These are phyloP conservation scores for Cantharis rufa DNA, from an alignment of 2,888 invertebrate genomes.

Conservation along the genomic window DNA sequence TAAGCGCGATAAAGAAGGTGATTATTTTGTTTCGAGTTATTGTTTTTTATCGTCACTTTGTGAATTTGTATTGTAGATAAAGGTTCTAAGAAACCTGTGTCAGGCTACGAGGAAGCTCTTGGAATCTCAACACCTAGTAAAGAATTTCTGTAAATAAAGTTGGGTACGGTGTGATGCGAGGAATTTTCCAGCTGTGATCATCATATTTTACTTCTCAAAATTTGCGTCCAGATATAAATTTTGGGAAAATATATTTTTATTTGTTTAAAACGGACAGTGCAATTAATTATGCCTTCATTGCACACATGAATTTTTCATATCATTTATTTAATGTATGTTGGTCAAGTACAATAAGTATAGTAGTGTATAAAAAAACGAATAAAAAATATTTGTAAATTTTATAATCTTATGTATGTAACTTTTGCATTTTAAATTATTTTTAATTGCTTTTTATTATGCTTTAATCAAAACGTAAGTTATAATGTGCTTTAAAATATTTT, in stretches of 20 bases:
- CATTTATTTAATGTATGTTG: background rate
- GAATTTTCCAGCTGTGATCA: conserved; percentile 22
- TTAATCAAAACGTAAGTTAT: conserved; percentile 1
- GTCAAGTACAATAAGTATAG: background rate
- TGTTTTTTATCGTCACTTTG: conserved; percentile 42
- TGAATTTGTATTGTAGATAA: conserved; percentile 46
- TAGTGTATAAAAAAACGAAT: background rate
- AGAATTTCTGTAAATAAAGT: conserved; percentile 62
- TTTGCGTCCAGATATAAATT: conserved; percentile 7
- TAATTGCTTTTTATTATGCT: background rate
- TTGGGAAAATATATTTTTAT: background rate
- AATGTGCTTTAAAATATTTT: conserved; percentile 27
- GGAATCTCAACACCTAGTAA: conserved; percentile 92
- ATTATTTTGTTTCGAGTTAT: conserved; percentile 38
- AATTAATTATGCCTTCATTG: conserved; percentile 1
- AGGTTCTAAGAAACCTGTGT: conserved; percentile 64
- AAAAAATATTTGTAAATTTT: conserved; percentile 1
- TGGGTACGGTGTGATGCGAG: conserved; percentile 5
- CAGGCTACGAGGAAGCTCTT: conserved; percentile 87
- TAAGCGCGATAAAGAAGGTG: conserved; percentile 52
- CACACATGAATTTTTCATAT: background rate
- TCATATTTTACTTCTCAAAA: conserved; percentile 9
- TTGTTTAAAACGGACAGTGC: background rate
- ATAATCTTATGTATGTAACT: background rate
- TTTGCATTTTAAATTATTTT: background rate